Percentiles rank a stretch among this genome's conserved stretches.
These are phyloP conservation scores for Hystrix brachyura DNA, from an alignment of 2,113 vertebrate genomes.

Conservation along the genomic window DNA sequence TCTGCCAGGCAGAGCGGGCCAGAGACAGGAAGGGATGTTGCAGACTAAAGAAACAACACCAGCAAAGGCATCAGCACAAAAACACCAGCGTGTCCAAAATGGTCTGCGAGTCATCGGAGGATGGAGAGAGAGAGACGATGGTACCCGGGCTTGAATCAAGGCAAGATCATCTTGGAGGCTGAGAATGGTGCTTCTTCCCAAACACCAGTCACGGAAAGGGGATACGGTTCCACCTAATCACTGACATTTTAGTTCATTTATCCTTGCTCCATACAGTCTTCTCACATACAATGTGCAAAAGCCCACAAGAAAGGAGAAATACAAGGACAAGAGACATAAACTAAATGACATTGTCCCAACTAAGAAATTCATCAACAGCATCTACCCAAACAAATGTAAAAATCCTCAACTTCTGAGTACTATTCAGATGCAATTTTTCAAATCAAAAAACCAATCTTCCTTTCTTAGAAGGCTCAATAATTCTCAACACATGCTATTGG, in stretches of 20 bases:
- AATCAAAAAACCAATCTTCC: constrained; percentile 48
- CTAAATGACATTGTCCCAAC: constrained; percentile 37
- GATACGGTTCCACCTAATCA: neutral
- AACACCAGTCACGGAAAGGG: neutral
- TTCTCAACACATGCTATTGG: constrained; percentile 53
- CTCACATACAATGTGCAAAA: neutral
- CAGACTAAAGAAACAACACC: neutral
- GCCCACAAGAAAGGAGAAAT: neutral
- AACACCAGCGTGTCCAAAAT: neutral
- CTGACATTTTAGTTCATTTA: neutral
- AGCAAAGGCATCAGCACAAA: neutral
- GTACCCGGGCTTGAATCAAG: neutral
- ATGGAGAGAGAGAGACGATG: accelerated
- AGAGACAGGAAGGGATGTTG: neutral
- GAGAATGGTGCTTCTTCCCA: neutral
- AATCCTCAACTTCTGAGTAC: constrained; percentile 66
- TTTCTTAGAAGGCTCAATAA: constrained; percentile 60
- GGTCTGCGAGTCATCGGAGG: neutral
- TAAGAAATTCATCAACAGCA: constrained; percentile 63
- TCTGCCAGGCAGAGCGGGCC: neutral
- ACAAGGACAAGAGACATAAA: neutral
- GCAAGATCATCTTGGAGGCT: neutral
- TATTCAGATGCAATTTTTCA: constrained; percentile 41
- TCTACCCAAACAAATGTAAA: constrained; percentile 71
- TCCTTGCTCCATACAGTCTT: neutral